Percentiles rank a stretch among this genome's conserved stretches.
Evolutionary conservation across 1,140 invertebrate species (phyloP).

Genomic region (Drosophila mojavensis): DNA sequence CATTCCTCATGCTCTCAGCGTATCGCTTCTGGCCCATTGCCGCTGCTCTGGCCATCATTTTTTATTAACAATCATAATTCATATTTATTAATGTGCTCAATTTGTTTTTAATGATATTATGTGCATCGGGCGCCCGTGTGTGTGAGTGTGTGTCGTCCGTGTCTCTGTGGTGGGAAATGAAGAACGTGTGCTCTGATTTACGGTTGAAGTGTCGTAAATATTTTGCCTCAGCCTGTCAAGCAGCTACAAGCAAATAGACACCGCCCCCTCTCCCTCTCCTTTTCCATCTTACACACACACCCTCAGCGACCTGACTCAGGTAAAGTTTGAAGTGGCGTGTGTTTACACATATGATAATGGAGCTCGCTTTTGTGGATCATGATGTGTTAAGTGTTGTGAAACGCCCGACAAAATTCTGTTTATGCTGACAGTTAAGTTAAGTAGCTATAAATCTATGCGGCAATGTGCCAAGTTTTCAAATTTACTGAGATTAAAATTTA

Average conservation of each 20-base stretch:
- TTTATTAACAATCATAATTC: conserved; percentile 77
- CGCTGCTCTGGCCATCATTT: conserved; percentile 49
- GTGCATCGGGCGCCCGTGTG: neutral
- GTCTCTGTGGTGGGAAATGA: conserved; percentile 10
- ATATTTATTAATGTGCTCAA: conserved; percentile 78
- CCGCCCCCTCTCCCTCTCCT: neutral
- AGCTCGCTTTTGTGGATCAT: conserved; percentile 10
- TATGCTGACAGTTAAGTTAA: conserved; percentile 13
- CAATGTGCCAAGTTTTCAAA: neutral
- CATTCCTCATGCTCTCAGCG: neutral
- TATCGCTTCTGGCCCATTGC: conserved; percentile 30
- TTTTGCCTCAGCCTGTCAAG: conserved; percentile 18
- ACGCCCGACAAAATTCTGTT: conserved; percentile 1
- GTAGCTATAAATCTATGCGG: conserved; percentile 6
- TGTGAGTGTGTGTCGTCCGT: neutral
- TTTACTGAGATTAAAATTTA: neutral
- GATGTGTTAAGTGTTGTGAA: conserved; percentile 23
- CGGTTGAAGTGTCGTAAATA: conserved; percentile 43
- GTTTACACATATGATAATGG: conserved; percentile 44
- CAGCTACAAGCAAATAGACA: conserved; percentile 13
- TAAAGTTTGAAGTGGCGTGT: conserved; percentile 35
- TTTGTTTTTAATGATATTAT: conserved; percentile 77
- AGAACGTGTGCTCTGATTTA: conserved; percentile 39
- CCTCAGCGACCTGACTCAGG: neutral
- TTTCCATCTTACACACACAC: neutral